These are phyloP conservation scores for Tipula confusa DNA, from an alignment of 2,888 invertebrate species.

Conservation along the genomic window DNA sequence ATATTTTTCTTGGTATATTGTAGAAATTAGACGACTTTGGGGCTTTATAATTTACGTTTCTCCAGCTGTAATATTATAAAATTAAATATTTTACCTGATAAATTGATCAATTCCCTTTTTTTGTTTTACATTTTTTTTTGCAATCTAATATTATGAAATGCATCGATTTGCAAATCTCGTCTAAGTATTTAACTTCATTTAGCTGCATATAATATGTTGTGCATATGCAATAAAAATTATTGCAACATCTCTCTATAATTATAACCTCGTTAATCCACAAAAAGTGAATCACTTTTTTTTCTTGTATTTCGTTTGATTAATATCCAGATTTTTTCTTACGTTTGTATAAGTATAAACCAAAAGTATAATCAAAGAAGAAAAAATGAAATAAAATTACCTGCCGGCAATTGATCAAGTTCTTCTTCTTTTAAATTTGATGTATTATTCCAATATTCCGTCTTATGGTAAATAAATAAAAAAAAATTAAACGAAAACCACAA, in stretches of 20 bases:
- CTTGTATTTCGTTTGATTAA: neutral
- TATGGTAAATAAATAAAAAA: neutral
- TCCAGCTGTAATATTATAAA: neutral
- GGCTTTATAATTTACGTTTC: neutral
- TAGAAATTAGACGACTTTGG: neutral
- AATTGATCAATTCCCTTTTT: neutral
- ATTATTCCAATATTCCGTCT: neutral
- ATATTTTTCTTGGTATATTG: neutral
- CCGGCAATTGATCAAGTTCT: constrained; percentile 14
- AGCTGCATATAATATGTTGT: neutral
- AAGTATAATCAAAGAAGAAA: neutral
- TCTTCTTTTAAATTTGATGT: neutral
- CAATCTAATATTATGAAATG: neutral
- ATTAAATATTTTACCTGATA: constrained; percentile 8
- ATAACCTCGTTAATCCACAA: neutral
- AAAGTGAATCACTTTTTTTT: neutral
- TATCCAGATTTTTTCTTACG: neutral
- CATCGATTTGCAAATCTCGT: constrained; percentile 8
- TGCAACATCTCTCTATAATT: neutral
- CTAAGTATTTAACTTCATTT: neutral
- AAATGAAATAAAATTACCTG: constrained; percentile 17
- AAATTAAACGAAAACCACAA: neutral
- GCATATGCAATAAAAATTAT: neutral
- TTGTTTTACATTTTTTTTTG: neutral
- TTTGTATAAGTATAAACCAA: neutral